Evolutionary conservation across 2,113 vertebrate genomes (phyloP), one percentile per base, ranked within the genome.

Genomic region (Caloenas nicobarica): DNA sequence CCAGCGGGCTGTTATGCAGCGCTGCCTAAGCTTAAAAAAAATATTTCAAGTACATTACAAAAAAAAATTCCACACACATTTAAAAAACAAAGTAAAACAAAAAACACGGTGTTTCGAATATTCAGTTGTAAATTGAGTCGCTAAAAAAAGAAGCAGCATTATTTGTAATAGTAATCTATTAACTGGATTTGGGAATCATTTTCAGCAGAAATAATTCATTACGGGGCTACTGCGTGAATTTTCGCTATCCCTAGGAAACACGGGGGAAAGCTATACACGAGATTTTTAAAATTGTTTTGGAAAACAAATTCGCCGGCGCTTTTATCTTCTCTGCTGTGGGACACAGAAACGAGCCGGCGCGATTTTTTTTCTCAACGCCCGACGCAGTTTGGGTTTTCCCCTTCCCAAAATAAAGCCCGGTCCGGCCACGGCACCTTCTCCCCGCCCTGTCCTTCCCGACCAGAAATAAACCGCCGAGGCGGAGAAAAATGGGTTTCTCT

Each of bases 401-500:
- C 14, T 74, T 22, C 85, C 60, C 54, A 81, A 83, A 95, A 94
- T 38, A 66, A 33, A 14, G 17, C 33, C 46, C 29, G 5, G 44
- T 77, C 40, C 18, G 13, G 26, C 38, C 34, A 78, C 62, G 13
- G 13, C 3, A 5, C 44, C 22, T 28, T 53, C 61, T 92, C 34
- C 64, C 44, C 4, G 1, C 58, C 38, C 36, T 26, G 42, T 60
- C 74, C 77, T 96, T 93, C 50, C 90, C 5, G 16, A 19, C 16
- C 58, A 60, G 90, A 94, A 95, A 94, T 81, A 93, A 96, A 86
- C 26, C 64, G 93, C 86, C 70, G 86, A 82, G 51, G 25, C 11
- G 36, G 92, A 96, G 86, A 96, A 97, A 86, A 88, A 5, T 16
- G 18, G 17, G 3, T 24, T 91, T 80, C 8, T 80, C 86, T 72